Percentiles rank a stretch among this genome's conserved stretches.
Conservation (phyloP, 2,888 invertebrate genomes). For the Mechanitis mazaeus region DNA sequence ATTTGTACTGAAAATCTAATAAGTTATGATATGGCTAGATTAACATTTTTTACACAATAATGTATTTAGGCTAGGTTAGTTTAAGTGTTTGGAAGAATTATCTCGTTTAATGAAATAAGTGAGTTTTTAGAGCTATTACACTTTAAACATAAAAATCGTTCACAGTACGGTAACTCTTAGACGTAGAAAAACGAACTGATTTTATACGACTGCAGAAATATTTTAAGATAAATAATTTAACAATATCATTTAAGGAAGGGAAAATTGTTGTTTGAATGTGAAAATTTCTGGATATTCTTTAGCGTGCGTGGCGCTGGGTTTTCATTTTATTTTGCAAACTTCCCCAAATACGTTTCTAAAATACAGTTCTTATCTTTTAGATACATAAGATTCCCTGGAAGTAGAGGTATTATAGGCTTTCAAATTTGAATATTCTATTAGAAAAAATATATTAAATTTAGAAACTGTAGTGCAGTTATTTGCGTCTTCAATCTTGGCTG, state of each 20-base stretch:
- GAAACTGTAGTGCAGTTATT: conserved; percentile 43
- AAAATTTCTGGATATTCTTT: conserved; percentile 12
- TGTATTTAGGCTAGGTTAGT: conserved; percentile 26
- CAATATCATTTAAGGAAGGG: conserved; percentile 38
- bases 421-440: conserved; percentile 7
- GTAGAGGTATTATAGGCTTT: conserved; percentile 2
- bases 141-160: conserved; percentile 55
- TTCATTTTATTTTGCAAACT: conserved; percentile 10
- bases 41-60: conserved; percentile 24
- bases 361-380: not conserved
- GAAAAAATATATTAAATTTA: conserved; percentile 9
- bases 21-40: conserved; percentile 26
- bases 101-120: conserved; percentile 11
- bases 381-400: not conserved
- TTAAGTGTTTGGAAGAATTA: conserved; percentile 19
- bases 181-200: conserved; percentile 53
- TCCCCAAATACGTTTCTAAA: not conserved
- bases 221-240: conserved; percentile 51
- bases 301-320: conserved; percentile 23
- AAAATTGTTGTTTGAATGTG: conserved; percentile 59
- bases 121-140: conserved; percentile 18
- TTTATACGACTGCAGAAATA: conserved; percentile 55
- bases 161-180: conserved; percentile 38
- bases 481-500: conserved; percentile 49
- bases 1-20: conserved; percentile 23